phyloP scores from a whole-genome alignment of 2,797 vertebrate genomes.

The Oreonectes daqikongensis region DNA sequence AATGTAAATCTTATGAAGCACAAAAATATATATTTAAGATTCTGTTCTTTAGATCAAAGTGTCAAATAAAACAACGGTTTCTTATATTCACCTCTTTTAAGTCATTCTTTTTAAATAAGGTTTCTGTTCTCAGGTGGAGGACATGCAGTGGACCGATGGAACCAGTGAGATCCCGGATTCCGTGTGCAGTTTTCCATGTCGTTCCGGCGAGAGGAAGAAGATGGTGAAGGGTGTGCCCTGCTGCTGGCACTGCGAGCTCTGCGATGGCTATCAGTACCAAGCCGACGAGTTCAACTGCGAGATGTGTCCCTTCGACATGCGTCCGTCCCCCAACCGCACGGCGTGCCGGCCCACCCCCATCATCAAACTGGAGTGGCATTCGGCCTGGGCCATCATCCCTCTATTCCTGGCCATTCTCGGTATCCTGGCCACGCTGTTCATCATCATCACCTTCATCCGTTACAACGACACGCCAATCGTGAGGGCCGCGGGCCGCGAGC shows the following conservation, averaged over 20 bases:
- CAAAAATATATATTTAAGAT: no score
- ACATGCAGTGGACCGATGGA: conserved; percentile 83
- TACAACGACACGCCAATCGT: conserved; percentile 90
- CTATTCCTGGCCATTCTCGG: conserved; percentile 84
- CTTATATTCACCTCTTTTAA: neutral
- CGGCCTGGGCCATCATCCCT: conserved; percentile 84
- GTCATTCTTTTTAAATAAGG: neutral
- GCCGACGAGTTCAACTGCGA: conserved; percentile 84
- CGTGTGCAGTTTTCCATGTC: conserved; percentile 88
- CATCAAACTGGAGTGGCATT: conserved; percentile 86
- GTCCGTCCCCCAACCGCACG: conserved; percentile 81
- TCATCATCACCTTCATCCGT: conserved; percentile 81
- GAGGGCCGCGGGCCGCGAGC: conserved; percentile 85
- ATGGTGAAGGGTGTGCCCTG: conserved; percentile 93
- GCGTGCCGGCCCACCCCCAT: conserved; percentile 83
- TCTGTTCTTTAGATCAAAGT: neutral
- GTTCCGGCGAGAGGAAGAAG: conserved; percentile 86
- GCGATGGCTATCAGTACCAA: conserved; percentile 88
- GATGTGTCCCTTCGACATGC: conserved; percentile 82
- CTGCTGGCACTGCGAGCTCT: conserved; percentile 95
- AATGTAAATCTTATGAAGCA: no score
- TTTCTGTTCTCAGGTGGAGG: conserved; percentile 73
- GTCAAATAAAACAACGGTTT: neutral
- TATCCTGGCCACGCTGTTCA: conserved; percentile 77
- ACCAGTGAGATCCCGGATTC: conserved; percentile 76